Evolutionary conservation across 2,888 invertebrate species (phyloP).

Genomic region (Spilosoma lubricipeda): DNA sequence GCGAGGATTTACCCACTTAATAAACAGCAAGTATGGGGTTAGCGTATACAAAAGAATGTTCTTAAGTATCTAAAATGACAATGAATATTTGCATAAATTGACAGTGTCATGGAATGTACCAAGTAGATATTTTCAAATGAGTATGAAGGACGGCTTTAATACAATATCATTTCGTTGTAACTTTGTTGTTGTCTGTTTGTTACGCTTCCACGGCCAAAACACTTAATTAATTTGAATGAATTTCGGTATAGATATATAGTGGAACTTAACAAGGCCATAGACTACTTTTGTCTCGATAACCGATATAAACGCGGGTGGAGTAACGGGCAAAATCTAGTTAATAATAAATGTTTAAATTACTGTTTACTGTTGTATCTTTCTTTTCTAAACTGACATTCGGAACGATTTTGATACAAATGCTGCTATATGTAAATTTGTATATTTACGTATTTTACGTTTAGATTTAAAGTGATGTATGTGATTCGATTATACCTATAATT

Average conservation of each 20-base stretch:
- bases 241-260: too few species aligned
- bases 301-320: too few species aligned
- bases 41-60: constrained; percentile 29
- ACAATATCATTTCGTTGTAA: too few species aligned
- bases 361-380: not conserved
- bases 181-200: not conserved
- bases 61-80: constrained; percentile 5
- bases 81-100: constrained; percentile 1
- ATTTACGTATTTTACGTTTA: too few species aligned
- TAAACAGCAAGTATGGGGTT: constrained; percentile 37
- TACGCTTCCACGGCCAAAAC: too few species aligned
- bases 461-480: not conserved
- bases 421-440: too few species aligned
- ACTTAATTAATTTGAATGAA: too few species aligned
- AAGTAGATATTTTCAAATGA: not conserved
- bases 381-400: not conserved
- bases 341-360: too few species aligned
- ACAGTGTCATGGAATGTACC: not conserved
- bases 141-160: not conserved
- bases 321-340: too few species aligned
- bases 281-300: too few species aligned
- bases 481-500: not conserved
- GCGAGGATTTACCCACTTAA: constrained; percentile 21
- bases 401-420: too few species aligned
- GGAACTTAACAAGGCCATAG: too few species aligned